Percentiles rank a stretch among this genome's conserved stretches.
These are phyloP conservation scores for Micropoecilia bifurca DNA, from an alignment of 2,797 vertebrate genomes.

Conservation along the genomic window DNA sequence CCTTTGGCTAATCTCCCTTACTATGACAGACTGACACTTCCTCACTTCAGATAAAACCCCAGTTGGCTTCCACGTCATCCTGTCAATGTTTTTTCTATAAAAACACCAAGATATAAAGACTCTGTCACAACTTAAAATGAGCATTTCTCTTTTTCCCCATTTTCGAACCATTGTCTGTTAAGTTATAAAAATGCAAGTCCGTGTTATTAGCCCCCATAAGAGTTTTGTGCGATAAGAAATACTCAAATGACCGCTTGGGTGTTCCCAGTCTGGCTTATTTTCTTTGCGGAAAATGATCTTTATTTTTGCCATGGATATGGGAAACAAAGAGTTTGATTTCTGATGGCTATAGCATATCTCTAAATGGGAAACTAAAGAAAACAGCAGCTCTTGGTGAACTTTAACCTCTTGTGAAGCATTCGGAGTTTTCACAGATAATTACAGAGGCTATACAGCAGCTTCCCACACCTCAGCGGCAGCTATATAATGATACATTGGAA, in stretches of 20 bases:
- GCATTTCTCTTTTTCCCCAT: not conserved
- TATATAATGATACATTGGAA: conserved; percentile 94
- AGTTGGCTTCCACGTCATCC: not conserved
- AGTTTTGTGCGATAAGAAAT: not conserved
- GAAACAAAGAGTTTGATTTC: conserved; percentile 30
- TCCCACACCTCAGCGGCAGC: conserved; percentile 92
- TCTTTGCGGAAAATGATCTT: not conserved
- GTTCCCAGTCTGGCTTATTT: not conserved
- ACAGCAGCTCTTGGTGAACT: conserved; percentile 77
- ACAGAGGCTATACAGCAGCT: conserved; percentile 91
- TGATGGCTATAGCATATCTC: conserved; percentile 54
- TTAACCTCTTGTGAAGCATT: conserved; percentile 78
- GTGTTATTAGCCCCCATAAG: not conserved
- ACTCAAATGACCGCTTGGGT: not conserved
- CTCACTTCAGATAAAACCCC: not conserved
- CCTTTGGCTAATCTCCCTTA: not conserved
- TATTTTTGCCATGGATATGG: not conserved
- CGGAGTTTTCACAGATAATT: conserved; percentile 92
- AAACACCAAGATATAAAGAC: not conserved
- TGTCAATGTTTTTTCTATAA: not conserved
- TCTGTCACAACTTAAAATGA: not conserved
- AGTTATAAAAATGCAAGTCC: not conserved
- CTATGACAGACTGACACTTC: not conserved
- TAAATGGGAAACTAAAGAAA: conserved; percentile 59
- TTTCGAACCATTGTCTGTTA: not conserved